phyloP scores from a whole-genome alignment of 2,113 vertebrate genomes.

The Scytalopus superciliaris region DNA sequence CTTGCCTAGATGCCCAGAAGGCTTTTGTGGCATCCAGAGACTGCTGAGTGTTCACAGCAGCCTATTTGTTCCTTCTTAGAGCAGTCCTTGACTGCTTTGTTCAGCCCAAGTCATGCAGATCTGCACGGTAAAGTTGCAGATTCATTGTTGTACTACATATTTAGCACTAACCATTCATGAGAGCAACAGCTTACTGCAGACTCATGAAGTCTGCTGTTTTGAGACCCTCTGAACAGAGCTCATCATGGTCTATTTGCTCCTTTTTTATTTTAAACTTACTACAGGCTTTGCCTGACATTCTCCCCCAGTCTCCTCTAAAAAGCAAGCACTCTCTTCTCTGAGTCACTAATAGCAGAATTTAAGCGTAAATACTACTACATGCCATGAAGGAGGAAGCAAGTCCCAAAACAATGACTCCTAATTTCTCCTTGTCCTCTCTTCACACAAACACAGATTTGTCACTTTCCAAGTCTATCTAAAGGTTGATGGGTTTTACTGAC shows the following conservation, averaged over 20 bases:
- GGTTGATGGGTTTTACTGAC: background rate
- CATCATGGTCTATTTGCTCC: background rate
- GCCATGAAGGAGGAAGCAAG: background rate
- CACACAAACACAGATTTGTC: background rate
- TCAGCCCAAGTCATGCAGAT: conserved; percentile 36
- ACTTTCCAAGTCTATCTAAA: background rate
- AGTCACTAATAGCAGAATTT: background rate
- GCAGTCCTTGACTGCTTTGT: background rate
- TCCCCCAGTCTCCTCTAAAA: background rate
- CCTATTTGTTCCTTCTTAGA: background rate
- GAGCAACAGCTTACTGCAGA: background rate
- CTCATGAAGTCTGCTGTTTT: background rate
- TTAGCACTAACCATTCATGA: background rate
- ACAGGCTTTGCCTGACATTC: background rate
- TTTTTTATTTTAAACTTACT: background rate
- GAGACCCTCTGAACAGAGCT: background rate
- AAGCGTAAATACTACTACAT: background rate
- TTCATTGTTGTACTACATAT: background rate
- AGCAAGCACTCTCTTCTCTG: background rate
- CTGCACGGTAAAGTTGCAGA: background rate
- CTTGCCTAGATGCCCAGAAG: background rate
- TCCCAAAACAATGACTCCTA: background rate
- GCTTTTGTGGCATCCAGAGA: background rate
- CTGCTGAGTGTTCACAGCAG: background rate
- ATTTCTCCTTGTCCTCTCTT: background rate